Conservation (phyloP, 2,113 vertebrate species). For the Piliocolobus tephrosceles region DNA sequence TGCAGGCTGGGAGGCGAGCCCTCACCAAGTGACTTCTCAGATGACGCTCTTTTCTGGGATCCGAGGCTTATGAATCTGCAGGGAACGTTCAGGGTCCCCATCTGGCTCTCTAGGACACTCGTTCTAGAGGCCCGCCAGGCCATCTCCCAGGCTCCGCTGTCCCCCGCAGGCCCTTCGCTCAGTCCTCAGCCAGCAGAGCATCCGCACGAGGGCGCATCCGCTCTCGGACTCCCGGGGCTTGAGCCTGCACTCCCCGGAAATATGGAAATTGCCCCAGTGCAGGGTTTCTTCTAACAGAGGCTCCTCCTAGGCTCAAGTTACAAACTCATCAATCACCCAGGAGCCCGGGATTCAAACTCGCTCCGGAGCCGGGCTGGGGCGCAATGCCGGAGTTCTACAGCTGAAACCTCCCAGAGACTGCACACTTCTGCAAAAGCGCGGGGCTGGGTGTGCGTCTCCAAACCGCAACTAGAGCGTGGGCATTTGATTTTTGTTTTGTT, state of each 20-base stretch:
- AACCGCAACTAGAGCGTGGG: background rate
- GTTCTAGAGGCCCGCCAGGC: background rate
- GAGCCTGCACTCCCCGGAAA: conserved; percentile 55
- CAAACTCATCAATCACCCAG: background rate
- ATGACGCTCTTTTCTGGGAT: background rate
- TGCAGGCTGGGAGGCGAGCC: background rate
- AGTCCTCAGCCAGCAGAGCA: background rate
- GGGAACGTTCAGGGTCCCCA: background rate
- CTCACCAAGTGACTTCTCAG: background rate
- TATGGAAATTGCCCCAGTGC: background rate
- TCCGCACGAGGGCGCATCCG: conserved; percentile 78
- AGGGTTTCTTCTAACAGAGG: background rate
- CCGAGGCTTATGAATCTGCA: background rate
- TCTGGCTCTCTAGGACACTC: background rate
- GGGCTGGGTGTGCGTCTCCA: background rate
- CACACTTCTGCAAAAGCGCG: background rate
- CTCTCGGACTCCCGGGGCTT: background rate
- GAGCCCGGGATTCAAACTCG: background rate
- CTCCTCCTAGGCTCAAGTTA: background rate
- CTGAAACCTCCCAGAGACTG: background rate
- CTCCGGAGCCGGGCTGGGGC: background rate
- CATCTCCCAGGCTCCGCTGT: background rate
- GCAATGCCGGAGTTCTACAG: fast-evolving
- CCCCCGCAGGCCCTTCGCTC: fast-evolving
- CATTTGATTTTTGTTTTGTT: no score